phyloP scores from a whole-genome alignment of 2,888 invertebrate species.

The Conus canariensis region DNA sequence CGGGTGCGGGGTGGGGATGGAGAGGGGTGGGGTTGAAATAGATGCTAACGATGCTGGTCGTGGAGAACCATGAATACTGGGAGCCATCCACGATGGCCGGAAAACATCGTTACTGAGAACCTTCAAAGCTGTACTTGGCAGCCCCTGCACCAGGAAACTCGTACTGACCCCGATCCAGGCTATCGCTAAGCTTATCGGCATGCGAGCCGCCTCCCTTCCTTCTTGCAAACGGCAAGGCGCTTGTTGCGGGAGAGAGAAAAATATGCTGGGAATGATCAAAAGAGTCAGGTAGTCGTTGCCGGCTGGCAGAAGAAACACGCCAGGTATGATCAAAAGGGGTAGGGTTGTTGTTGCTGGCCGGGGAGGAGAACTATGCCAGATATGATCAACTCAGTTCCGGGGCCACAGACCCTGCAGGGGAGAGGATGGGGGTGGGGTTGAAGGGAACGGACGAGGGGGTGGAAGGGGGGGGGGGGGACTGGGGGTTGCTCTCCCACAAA shows the following conservation, averaged over 20 bases:
- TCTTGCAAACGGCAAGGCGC: background rate
- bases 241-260: background rate
- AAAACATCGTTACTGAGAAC: no score
- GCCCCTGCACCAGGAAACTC: background rate
- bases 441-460: no score
- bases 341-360: background rate
- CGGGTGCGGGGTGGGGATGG: no score
- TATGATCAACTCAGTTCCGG: background rate
- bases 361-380: background rate
- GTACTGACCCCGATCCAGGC: conserved; percentile 4
- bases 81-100: no score
- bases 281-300: background rate
- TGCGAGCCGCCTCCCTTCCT: background rate
- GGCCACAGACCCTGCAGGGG: no score
- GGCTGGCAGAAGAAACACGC: background rate
- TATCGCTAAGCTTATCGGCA: background rate
- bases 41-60: no score
- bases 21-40: no score
- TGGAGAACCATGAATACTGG: no score
- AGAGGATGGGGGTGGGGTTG: background rate
- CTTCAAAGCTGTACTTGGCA: no score
- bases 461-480: background rate
- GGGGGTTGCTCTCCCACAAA: background rate
- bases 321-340: conserved; percentile 1
- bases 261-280: background rate